A percentile compares a stretch with the other conserved stretches of the same genome.
phyloP scores from a whole-genome alignment of 2,113 vertebrate genomes.

The Syrrhaptes paradoxus region DNA sequence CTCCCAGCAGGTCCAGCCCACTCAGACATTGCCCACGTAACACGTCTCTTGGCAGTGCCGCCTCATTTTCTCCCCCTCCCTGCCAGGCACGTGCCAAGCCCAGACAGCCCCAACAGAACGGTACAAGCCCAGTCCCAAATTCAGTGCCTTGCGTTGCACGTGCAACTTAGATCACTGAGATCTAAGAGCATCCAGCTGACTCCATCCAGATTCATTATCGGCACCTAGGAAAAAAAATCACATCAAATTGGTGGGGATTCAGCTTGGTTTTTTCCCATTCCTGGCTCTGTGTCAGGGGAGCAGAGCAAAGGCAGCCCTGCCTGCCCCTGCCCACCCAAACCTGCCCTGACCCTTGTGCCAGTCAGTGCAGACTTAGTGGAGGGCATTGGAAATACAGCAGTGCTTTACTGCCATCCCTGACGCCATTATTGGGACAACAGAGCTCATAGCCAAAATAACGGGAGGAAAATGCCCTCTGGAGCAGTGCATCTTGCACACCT shows the following conservation, averaged over 20 bases:
- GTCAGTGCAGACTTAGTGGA: not conserved
- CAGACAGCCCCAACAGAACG: not conserved
- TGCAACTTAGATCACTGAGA: no score
- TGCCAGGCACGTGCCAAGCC: not conserved
- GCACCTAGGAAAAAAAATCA: not conserved
- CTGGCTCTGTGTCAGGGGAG: not conserved
- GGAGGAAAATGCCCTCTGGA: conserved; percentile 9
- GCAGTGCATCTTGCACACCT: not conserved
- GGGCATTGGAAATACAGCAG: not conserved
- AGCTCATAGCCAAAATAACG: not conserved
- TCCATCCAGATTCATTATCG: not conserved
- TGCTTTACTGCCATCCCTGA: not conserved
- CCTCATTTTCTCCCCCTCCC: not conserved
- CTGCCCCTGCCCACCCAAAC: conserved; percentile 44
- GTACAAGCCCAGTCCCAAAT: not conserved
- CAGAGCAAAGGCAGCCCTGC: not conserved
- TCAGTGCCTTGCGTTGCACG: rapidly evolving
- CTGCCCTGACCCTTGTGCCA: not conserved
- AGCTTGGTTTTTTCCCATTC: rapidly evolving
- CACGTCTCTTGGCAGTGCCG: not conserved
- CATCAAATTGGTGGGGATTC: not conserved
- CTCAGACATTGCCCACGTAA: not conserved
- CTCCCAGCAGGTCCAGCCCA: not conserved
- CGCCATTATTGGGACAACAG: not conserved
- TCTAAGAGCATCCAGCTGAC: not conserved